Percentiles rank a stretch among this genome's conserved stretches.
Conservation (phyloP, 1,140 invertebrate genomes). For the Drosophila takahashii region DNA sequence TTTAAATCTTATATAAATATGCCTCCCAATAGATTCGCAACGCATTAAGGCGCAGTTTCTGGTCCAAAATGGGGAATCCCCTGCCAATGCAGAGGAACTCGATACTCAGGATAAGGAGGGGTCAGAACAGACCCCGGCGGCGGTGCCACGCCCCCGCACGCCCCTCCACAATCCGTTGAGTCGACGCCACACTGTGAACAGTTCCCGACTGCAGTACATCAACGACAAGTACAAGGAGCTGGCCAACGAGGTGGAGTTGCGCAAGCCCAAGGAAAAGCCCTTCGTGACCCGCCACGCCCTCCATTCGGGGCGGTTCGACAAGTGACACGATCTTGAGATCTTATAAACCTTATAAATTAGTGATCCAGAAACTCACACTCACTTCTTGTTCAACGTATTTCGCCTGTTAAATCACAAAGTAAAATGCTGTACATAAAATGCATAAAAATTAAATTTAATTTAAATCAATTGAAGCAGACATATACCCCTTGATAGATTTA, state of each 20-base stretch:
- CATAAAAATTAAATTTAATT: neutral
- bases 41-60: neutral
- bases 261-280: slow-evolving; percentile 34
- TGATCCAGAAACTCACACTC: neutral
- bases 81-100: neutral
- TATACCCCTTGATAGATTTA: no score
- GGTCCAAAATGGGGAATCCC: neutral
- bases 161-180: slow-evolving; percentile 45
- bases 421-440: neutral
- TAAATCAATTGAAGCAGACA: no score
- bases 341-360: no score
- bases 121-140: neutral
- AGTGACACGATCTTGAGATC: slow-evolving; percentile 11
- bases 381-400: neutral
- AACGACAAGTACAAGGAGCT: slow-evolving; percentile 46
- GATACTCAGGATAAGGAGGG: neutral
- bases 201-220: slow-evolving; percentile 51
- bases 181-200: slow-evolving; percentile 47
- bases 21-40: neutral
- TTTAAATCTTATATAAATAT: no score
- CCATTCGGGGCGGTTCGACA: slow-evolving; percentile 47
- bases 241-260: slow-evolving; percentile 25
- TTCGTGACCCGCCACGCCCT: slow-evolving; percentile 32
- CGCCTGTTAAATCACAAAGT: neutral
- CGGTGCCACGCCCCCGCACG: neutral